Evolutionary conservation across 2,797 vertebrate species (phyloP), one percentile per base, ranked within the genome.

Genomic region (Catharus ustulatus): DNA sequence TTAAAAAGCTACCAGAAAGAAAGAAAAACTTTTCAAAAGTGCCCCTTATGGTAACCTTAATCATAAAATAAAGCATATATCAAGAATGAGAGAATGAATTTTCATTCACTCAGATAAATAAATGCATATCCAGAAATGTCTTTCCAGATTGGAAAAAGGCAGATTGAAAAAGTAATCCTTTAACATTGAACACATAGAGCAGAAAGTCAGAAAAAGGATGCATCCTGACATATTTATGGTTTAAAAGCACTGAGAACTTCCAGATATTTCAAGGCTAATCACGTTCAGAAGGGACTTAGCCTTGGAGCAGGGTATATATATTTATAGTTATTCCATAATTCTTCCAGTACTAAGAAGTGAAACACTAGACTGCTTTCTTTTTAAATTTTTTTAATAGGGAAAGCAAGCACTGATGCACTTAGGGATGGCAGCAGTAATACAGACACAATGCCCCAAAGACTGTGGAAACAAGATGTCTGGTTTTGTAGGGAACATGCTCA

Each of bases 191-290:
- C 45, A 43, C 64, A 64, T 72, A 84, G 57, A 88, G 40, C 66
- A 82, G 29, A 43, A 94, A 84, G 45, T 76, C 68, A 91, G 49
- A 57, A 62, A 87, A 71, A 81, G 9, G 22, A 82, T n/a, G 19
- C 13, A 57, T 82, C 43, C 38, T 93, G 90, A 63, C 42, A 89
- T 76, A 94, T 95, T 94, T 93, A 85, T 77, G 43, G 40, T 48
- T 76, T 93, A 77, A 96, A 97, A 95, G 63, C 59, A 42, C 49
- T 80, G 66, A 73, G 58, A 92, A 64, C 79, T 84, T 84, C 38
- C 20, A 48, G 21, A 32, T 71, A 81, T 91, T 91, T 78, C 58
- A 90, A 87, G 34, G 24, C 26, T 74, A 85, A 78, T 88, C 63
- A 73, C 6, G 5, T 77, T 87, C 85, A 94, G 90, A 92, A 86